phyloP scores from a whole-genome alignment of 2,113 vertebrate genomes.

The Isurus oxyrinchus region DNA sequence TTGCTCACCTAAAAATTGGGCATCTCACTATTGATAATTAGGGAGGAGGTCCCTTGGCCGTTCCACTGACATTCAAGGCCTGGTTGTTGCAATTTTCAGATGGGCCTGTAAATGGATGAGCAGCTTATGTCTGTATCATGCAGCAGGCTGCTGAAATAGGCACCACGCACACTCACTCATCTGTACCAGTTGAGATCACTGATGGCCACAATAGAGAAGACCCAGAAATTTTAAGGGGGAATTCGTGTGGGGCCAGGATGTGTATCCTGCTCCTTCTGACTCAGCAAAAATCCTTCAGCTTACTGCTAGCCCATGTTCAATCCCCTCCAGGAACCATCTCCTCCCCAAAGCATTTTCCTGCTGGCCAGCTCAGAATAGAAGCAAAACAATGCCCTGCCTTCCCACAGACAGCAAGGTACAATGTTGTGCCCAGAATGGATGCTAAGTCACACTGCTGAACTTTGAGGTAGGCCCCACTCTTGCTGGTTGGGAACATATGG shows the following conservation, averaged over 20 bases:
- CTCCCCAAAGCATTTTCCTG: no score
- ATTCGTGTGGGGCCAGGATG: background rate
- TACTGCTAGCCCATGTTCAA: background rate
- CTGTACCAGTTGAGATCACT: background rate
- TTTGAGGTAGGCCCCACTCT: background rate
- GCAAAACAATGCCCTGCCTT: background rate
- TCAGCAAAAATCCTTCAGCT: background rate
- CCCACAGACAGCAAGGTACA: background rate
- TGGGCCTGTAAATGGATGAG: background rate
- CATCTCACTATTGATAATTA: background rate
- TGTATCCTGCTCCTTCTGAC: background rate
- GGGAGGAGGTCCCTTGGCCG: background rate
- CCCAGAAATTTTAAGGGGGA: background rate
- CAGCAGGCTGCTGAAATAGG: background rate
- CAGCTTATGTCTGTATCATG: background rate
- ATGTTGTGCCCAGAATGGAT: background rate
- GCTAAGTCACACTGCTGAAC: background rate
- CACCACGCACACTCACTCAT: background rate
- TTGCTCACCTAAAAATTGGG: background rate
- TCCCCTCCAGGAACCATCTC: background rate
- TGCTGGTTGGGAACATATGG: background rate
- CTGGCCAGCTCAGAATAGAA: background rate
- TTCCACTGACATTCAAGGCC: background rate
- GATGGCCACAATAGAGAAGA: background rate
- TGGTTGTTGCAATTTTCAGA: background rate